Percentiles rank a stretch among this genome's conserved stretches.
phyloP scores from a whole-genome alignment of 2,888 invertebrate genomes.

The Megalurothrips usitatus region DNA sequence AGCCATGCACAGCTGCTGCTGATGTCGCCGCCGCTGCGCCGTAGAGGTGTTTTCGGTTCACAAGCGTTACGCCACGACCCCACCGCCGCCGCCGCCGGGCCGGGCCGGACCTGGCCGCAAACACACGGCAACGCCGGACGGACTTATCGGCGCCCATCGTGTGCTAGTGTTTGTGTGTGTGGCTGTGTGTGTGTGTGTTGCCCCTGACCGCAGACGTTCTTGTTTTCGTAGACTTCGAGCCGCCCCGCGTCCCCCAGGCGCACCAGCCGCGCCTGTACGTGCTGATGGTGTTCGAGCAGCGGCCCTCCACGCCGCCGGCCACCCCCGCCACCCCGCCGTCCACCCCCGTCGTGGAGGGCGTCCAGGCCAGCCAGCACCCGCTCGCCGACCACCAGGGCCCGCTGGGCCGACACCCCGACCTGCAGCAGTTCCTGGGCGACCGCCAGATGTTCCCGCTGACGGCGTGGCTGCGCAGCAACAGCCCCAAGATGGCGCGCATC shows the following conservation, averaged over 20 bases:
- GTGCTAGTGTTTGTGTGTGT: background rate
- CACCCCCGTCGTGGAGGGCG: background rate
- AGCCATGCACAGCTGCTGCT: too few relatives aligned
- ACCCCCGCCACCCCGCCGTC: background rate
- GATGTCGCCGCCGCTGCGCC: too few relatives aligned
- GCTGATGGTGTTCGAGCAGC: constrained; percentile 20
- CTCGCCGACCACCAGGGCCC: background rate
- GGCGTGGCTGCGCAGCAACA: constrained; percentile 21
- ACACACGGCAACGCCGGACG: too few relatives aligned
- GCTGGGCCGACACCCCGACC: constrained; percentile 15
- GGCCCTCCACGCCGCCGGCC: background rate
- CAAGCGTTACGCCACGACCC: too few relatives aligned
- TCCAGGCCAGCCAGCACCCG: background rate
- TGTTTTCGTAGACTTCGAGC: background rate
- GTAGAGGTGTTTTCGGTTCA: too few relatives aligned
- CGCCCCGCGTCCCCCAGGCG: background rate
- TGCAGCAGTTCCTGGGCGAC: constrained; percentile 15
- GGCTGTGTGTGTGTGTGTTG: background rate
- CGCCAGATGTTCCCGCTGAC: background rate
- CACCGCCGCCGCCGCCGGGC: too few relatives aligned
- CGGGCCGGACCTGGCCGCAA: too few relatives aligned
- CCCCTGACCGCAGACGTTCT: background rate
- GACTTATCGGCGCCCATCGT: background rate
- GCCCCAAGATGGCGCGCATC: constrained; percentile 25
- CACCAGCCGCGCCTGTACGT: constrained; percentile 7